Conservation (phyloP, 2,888 invertebrate genomes). For the Disparrhopalites patrizii region DNA sequence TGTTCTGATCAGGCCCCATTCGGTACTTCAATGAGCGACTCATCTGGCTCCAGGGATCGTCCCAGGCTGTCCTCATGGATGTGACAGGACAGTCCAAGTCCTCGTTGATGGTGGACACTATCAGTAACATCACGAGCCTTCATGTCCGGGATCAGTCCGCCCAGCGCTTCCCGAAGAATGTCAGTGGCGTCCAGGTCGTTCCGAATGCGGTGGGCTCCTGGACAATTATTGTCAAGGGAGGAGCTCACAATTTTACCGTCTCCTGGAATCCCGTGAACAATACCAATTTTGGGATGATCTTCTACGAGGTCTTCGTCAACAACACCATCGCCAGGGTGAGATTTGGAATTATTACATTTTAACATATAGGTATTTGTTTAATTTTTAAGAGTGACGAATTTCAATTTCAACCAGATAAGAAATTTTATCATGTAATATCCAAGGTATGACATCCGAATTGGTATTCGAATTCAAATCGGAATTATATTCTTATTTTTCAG, state of each 20-base stretch:
- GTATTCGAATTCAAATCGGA: too few relatives aligned
- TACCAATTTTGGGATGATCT: slow-evolving; percentile 74
- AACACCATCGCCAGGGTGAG: slow-evolving; percentile 1
- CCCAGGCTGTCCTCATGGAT: slow-evolving; percentile 71
- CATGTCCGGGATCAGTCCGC: slow-evolving; percentile 67
- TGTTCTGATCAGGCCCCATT: slow-evolving; percentile 58
- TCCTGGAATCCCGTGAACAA: slow-evolving; percentile 72
- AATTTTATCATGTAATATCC: too few relatives aligned
- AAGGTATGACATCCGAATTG: too few relatives aligned
- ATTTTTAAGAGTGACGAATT: too few relatives aligned
- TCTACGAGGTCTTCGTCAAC: slow-evolving; percentile 61
- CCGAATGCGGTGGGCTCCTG: slow-evolving; percentile 66
- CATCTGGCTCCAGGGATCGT: slow-evolving; percentile 74
- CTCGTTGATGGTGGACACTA: slow-evolving; percentile 48
- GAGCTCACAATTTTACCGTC: slow-evolving; percentile 75
- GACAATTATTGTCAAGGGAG: slow-evolving; percentile 67
- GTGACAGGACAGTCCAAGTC: slow-evolving; percentile 64
- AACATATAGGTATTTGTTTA: too few relatives aligned
- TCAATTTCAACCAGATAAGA: too few relatives aligned
- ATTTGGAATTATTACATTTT: too few relatives aligned
- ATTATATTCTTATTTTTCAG: too few relatives aligned
- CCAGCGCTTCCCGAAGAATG: slow-evolving; percentile 56
- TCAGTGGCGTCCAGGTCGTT: slow-evolving; percentile 59
- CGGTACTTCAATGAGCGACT: slow-evolving; percentile 77
- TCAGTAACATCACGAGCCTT: slow-evolving; percentile 42